A percentile compares a stretch with the other conserved stretches of the same genome.
Conservation (phyloP, 2,888 invertebrate species). For the Prosopocoilus inquinatus region DNA sequence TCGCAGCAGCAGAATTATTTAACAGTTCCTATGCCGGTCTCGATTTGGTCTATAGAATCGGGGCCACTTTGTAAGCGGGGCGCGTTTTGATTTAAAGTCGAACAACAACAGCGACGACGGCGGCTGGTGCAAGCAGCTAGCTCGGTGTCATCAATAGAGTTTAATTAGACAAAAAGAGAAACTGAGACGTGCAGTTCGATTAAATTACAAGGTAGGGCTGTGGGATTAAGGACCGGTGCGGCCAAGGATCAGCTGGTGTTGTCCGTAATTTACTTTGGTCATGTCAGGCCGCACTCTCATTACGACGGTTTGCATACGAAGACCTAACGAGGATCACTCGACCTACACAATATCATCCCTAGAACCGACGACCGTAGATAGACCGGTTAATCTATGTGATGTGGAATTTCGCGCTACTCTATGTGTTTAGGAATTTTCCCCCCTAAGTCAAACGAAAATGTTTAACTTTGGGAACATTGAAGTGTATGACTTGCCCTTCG, state of each 20-base stretch:
- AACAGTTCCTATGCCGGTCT: too few relatives aligned
- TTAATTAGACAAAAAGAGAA: constrained; percentile 12
- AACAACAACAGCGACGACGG: constrained; percentile 13
- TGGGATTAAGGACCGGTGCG: not conserved
- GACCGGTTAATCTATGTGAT: not conserved
- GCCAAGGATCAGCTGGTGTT: constrained; percentile 5
- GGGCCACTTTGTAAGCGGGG: not conserved
- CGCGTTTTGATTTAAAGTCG: not conserved
- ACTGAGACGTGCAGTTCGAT: constrained; percentile 3
- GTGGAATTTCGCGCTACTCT: too few relatives aligned
- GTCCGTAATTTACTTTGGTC: constrained; percentile 11
- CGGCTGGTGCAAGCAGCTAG: not conserved
- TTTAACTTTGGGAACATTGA: too few relatives aligned
- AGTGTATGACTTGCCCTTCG: too few relatives aligned
- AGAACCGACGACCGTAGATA: not conserved
- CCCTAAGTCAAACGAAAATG: too few relatives aligned
- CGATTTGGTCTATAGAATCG: not conserved
- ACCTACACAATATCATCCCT: not conserved
- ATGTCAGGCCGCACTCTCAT: not conserved
- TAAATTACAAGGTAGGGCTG: constrained; percentile 6
- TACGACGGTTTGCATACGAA: constrained; percentile 4
- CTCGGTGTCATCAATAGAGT: constrained; percentile 9
- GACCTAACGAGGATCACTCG: constrained; percentile 4
- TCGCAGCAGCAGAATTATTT: too few relatives aligned
- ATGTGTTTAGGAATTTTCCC: too few relatives aligned